Evolutionary conservation across 2,888 invertebrate species (phyloP), one percentile per base, ranked within the genome.

Genomic region (Thera obeliscata): DNA sequence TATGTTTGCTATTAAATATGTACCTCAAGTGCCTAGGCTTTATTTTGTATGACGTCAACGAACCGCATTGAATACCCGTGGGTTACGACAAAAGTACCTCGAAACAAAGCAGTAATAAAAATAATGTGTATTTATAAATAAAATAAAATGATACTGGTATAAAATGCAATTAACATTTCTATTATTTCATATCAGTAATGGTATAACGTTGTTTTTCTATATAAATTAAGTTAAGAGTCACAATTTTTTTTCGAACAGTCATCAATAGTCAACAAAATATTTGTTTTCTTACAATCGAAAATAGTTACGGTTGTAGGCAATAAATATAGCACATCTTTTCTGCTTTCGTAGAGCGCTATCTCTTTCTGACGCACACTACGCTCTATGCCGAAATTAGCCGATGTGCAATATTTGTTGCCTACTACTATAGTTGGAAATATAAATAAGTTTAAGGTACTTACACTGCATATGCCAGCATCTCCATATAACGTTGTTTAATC

Each of bases 381-480:
- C 22, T 22, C 22, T 22, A 22, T 22, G 22, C 22, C 22, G 22
- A 22, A 22, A 22, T 22, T 22, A 22, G 22, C 22, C 22, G 22
- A 22, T 22, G 22, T 22, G 22, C 22, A 22, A 22, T 22, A 22
- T 22, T 22, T 22, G 33, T 33, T 33, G 52, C 8, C 9, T 9
- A 52, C 9, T 33, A 1, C 0, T 5, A 52, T 0, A 33, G 33
- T 52, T 52, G 8, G 33, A 33, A 7, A 50, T 2, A 52, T 33
- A 33, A 9, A 41, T 46, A n/a, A 7, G 41, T 38, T 38, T 56
- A 62, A 77, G 46, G n/a, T 60, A 85, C 96, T 96, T 92, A 98
- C 98, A 99, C 91, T 99, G 99, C 97, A 99, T 98, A 91, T 99
- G 99, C 99, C 99, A 99, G 89, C 99, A 99, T 87, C 99, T 95